Conservation (phyloP, 2,888 invertebrate genomes). For the Prenolepis imparis region DNA sequence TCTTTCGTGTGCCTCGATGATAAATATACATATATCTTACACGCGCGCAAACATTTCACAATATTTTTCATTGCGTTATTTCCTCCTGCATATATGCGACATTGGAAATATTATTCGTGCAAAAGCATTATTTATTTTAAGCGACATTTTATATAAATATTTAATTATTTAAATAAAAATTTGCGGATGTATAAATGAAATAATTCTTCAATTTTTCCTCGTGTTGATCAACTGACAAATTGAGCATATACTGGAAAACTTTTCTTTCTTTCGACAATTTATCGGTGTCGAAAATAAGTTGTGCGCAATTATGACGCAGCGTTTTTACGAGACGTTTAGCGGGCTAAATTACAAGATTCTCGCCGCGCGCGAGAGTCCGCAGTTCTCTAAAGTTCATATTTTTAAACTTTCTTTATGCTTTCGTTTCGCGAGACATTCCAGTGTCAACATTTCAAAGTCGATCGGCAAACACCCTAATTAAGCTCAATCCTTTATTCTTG, state of each 20-base stretch:
- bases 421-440: constrained; percentile 23
- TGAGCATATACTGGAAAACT: neutral
- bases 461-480: constrained; percentile 67
- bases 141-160: neutral
- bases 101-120: neutral
- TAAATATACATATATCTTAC: neutral
- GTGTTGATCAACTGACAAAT: no score
- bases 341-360: constrained; percentile 1
- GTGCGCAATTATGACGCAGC: neutral
- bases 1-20: neutral
- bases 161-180: constrained; percentile 8
- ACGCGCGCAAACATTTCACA: neutral
- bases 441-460: constrained; percentile 57
- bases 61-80: constrained; percentile 32
- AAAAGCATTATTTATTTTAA: neutral
- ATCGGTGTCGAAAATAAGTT: neutral
- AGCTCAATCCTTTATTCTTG: constrained; percentile 67
- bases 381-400: constrained; percentile 36
- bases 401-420: constrained; percentile 51
- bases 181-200: neutral
- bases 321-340: neutral
- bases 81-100: neutral
- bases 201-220: neutral
- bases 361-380: neutral
- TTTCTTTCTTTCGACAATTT: no score